Conservation (phyloP, 2,888 invertebrate genomes). For the Saturnia pavonia region DNA sequence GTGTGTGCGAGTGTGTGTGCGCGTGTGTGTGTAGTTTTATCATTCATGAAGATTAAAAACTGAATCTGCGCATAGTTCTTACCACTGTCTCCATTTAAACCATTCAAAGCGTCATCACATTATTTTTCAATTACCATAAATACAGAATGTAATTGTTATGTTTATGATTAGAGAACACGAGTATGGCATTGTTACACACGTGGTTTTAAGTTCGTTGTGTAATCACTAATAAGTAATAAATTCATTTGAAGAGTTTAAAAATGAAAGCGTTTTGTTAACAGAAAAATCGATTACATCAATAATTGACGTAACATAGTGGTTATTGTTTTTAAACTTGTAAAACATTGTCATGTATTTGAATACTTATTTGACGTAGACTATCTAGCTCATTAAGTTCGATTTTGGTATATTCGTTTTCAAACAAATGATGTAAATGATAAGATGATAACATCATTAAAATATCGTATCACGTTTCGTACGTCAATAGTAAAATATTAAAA, state of each 20-base stretch:
- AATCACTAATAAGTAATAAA: neutral
- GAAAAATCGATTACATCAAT: neutral
- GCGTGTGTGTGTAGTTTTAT: no score
- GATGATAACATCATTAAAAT: no score
- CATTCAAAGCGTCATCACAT: neutral
- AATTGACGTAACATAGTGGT: neutral
- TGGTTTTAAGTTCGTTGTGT: neutral
- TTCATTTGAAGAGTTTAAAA: neutral
- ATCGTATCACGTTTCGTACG: no score
- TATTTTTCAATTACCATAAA: conserved; percentile 6
- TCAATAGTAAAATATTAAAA: no score
- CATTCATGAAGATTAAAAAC: no score
- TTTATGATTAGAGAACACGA: neutral
- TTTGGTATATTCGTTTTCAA: no score
- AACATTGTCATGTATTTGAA: no score
- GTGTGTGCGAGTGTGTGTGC: no score
- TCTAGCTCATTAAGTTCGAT: no score
- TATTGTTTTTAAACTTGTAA: neutral
- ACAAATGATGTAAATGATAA: no score
- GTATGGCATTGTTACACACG: neutral
- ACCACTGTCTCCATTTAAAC: neutral
- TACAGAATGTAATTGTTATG: neutral
- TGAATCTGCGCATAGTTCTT: no score
- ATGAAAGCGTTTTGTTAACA: neutral
- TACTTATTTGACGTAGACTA: no score